A percentile compares a stretch with the other conserved stretches of the same genome.
Evolutionary conservation across 2,113 vertebrate genomes (phyloP).

Genomic region (Centrocercus urophasianus): DNA sequence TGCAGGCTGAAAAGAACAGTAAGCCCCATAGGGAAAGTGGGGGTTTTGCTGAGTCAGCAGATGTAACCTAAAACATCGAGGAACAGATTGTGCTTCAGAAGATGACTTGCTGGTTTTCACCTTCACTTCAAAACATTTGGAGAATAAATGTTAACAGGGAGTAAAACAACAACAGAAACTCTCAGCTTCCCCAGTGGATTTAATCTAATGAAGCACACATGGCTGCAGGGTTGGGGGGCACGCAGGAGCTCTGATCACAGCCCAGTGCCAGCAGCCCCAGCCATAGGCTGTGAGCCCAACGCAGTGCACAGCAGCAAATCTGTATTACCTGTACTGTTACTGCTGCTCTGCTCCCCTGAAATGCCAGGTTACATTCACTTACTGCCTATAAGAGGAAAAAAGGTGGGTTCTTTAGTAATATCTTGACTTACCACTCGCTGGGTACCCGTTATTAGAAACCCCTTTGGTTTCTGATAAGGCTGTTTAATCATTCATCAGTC

Average conservation of each 20-base stretch:
- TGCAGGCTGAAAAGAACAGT: background rate
- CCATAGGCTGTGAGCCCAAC: no score
- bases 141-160: background rate
- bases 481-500: background rate
- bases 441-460: no score
- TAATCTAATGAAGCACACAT: fast-evolving
- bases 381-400: background rate
- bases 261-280: background rate
- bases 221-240: fast-evolving
- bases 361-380: fast-evolving
- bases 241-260: fast-evolving
- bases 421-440: fast-evolving
- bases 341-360: fast-evolving
- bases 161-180: fast-evolving
- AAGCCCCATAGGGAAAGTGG: background rate
- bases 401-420: fast-evolving
- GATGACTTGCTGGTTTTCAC: fast-evolving
- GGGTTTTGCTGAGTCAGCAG: background rate
- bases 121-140: background rate
- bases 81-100: background rate
- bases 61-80: background rate
- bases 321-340: background rate
- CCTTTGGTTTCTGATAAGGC: background rate
- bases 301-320: background rate
- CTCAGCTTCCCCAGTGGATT: fast-evolving